A percentile compares a stretch with the other conserved stretches of the same genome.
Evolutionary conservation across 2,888 invertebrate genomes (phyloP).

Genomic region (Lasioglossum lativentre): DNA sequence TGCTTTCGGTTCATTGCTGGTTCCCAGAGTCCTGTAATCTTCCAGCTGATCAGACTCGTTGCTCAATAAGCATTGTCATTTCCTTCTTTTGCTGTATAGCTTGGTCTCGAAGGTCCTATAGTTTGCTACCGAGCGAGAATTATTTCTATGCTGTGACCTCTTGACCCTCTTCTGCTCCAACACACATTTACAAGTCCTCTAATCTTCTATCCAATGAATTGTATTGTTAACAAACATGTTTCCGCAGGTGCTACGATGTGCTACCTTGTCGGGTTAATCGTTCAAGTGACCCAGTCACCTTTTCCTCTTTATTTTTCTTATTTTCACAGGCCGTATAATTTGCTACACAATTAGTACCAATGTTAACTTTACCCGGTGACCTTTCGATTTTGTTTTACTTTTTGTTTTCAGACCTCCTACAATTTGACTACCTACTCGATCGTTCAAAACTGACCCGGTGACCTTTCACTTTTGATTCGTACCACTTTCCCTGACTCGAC

Average conservation of each 20-base stretch:
- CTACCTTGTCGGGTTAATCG: neutral
- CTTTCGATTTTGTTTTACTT: neutral
- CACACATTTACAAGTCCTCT: neutral
- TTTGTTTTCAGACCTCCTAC: neutral
- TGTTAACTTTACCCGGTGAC: neutral
- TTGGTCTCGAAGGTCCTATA: neutral
- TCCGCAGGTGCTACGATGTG: neutral
- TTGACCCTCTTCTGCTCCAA: neutral
- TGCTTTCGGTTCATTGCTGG: neutral
- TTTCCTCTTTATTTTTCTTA: neutral
- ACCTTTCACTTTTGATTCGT: neutral
- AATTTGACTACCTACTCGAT: neutral
- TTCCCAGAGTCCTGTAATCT: neutral
- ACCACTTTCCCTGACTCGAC: neutral
- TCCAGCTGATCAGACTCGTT: neutral
- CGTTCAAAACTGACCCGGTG: neutral
- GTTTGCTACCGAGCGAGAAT: neutral
- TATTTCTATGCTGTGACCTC: neutral
- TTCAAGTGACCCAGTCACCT: neutral
- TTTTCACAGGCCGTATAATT: neutral
- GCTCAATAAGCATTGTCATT: neutral
- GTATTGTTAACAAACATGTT: neutral
- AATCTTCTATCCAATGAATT: neutral
- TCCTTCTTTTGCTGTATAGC: neutral
- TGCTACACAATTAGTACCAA: no score